Conservation (phyloP, 1,140 invertebrate genomes). For the Prorops nasuta region DNA sequence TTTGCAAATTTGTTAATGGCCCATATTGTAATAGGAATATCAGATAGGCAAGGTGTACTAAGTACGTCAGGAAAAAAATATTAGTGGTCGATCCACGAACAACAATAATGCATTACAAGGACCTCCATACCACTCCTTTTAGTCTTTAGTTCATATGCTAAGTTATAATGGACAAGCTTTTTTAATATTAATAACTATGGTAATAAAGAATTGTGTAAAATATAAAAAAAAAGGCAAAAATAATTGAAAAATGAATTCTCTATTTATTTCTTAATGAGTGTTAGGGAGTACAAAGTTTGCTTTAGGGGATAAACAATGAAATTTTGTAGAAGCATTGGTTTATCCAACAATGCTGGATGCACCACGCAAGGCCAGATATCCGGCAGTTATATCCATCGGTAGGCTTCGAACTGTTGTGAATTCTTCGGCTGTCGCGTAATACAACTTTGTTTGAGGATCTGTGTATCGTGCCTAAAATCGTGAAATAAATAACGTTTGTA, state of each 20-base stretch:
- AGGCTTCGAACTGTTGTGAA: conserved; percentile 79
- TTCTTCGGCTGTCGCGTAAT: conserved; percentile 82
- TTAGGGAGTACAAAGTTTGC: too few relatives aligned
- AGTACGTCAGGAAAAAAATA: conserved; percentile 10
- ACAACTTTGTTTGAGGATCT: conserved; percentile 86
- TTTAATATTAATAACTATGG: conserved; percentile 24
- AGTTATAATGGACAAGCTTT: conserved; percentile 47
- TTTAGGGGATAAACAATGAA: not conserved
- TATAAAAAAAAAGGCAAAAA: conserved; percentile 16
- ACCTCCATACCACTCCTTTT: conserved; percentile 23
- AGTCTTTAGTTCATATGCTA: conserved; percentile 43
- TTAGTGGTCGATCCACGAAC: conserved; percentile 12
- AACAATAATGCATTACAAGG: conserved; percentile 24
- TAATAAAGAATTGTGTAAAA: conserved; percentile 41
- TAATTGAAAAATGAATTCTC: not conserved
- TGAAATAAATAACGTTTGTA: conserved; percentile 38
- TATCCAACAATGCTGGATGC: conserved; percentile 80
- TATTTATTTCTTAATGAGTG: not conserved
- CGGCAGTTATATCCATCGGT: conserved; percentile 87
- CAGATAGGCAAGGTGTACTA: conserved; percentile 14
- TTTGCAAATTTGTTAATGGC: conserved; percentile 25
- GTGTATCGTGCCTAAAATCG: conserved; percentile 80
- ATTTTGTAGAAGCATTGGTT: too few relatives aligned
- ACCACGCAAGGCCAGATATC: conserved; percentile 81
- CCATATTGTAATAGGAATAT: conserved; percentile 18